phyloP scores from a whole-genome alignment of 2,113 vertebrate species.

The Agapornis roseicollis region DNA sequence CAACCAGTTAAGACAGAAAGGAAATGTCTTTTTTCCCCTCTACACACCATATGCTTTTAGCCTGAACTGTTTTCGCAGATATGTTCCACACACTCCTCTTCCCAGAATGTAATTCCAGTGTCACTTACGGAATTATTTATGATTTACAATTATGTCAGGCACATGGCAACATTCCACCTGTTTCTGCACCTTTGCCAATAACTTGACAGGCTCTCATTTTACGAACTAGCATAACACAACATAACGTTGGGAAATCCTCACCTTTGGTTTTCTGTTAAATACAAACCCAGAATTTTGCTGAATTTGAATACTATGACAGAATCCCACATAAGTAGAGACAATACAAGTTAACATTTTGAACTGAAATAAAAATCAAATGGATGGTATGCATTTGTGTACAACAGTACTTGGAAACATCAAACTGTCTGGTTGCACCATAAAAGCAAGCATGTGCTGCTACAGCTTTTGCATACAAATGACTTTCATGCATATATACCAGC shows the following conservation, averaged over 20 bases:
- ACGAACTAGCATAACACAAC: neutral
- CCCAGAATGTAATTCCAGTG: neutral
- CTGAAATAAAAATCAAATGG: conserved; percentile 58
- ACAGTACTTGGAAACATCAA: conserved; percentile 64
- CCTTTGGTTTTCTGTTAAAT: neutral
- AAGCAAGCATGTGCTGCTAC: conserved; percentile 24
- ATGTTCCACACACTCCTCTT: neutral
- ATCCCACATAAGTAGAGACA: neutral
- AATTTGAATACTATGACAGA: neutral
- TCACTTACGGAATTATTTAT: neutral
- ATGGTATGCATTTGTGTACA: conserved; percentile 41
- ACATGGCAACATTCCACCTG: neutral
- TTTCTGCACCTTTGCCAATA: neutral
- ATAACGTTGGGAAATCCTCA: neutral
- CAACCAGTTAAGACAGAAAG: neutral
- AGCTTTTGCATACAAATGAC: conserved; percentile 20
- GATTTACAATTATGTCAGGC: neutral
- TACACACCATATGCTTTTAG: neutral
- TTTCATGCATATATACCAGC: conserved; percentile 36
- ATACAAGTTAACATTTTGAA: conserved; percentile 43
- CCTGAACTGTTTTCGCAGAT: neutral
- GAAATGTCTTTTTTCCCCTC: neutral
- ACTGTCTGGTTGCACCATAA: neutral
- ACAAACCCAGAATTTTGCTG: neutral
- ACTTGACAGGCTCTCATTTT: neutral